These are phyloP conservation scores for Himalopsyche anomala DNA, from an alignment of 2,888 invertebrate genomes.

Conservation along the genomic window DNA sequence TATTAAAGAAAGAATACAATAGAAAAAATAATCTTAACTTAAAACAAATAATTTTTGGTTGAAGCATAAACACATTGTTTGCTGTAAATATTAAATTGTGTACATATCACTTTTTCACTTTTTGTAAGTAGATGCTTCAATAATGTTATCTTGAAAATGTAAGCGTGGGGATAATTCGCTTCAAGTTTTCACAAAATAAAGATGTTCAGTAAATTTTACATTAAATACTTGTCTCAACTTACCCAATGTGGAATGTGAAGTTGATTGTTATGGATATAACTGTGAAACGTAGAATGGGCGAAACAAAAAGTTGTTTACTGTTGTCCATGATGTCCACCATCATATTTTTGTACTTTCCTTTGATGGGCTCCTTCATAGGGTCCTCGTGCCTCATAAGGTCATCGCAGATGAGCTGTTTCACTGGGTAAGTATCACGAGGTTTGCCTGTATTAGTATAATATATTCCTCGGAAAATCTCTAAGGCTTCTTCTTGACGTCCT, in stretches of 20 bases:
- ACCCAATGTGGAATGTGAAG: conserved; percentile 95
- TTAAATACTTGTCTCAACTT: conserved; percentile 67
- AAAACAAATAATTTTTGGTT: too few relatives aligned
- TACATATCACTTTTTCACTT: too few relatives aligned
- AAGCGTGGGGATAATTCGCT: too few relatives aligned
- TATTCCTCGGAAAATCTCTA: conserved; percentile 81
- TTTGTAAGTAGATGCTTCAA: too few relatives aligned
- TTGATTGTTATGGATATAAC: conserved; percentile 91
- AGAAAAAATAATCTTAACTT: too few relatives aligned
- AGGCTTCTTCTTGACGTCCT: conserved; percentile 87
- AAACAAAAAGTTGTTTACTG: conserved; percentile 87
- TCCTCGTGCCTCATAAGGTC: conserved; percentile 70
- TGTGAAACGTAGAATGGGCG: conserved; percentile 90
- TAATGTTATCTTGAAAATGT: too few relatives aligned
- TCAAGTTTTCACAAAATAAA: too few relatives aligned
- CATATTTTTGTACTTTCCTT: conserved; percentile 85
- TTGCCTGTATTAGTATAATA: conserved; percentile 89
- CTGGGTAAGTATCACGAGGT: conserved; percentile 85
- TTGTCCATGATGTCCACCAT: conserved; percentile 86
- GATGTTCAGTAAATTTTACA: too few relatives aligned
- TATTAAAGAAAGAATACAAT: too few relatives aligned
- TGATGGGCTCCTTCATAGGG: conserved; percentile 74
- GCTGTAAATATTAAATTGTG: too few relatives aligned
- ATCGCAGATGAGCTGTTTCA: conserved; percentile 83
- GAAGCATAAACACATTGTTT: too few relatives aligned